Evolutionary conservation across 35 echinoderm and acorn worm species (phyloP).

Genomic region (Apostichopus californicus): DNA sequence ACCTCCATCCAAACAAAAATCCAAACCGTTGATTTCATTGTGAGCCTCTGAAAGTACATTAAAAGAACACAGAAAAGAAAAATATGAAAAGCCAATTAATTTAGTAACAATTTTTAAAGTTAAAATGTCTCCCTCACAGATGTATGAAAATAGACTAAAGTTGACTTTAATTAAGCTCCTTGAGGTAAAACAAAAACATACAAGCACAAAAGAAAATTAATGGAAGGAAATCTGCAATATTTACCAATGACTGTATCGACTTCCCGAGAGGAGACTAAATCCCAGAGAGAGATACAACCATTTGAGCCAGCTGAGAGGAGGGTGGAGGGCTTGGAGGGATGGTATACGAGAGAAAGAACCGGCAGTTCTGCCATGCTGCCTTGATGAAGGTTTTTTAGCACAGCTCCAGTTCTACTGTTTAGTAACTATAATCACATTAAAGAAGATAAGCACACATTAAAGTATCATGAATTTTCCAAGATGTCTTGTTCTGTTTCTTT

Average conservation of each 20-base stretch:
- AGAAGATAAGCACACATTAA: background rate
- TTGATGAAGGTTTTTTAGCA: conserved; percentile 41
- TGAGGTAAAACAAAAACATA: no score
- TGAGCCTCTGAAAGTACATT: conserved; percentile 63
- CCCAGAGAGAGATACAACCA: conserved; percentile 71
- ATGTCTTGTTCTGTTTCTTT: no score
- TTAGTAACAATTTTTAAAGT: no score
- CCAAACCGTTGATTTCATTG: conserved; percentile 95
- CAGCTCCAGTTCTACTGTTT: conserved; percentile 58
- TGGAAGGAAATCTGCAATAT: no score
- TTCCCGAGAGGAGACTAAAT: conserved; percentile 15
- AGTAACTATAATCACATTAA: conserved; percentile 54
- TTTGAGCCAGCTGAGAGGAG: conserved; percentile 81
- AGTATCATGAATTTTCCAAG: no score
- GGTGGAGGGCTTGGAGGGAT: conserved; percentile 64
- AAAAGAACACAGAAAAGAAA: no score
- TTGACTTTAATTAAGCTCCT: no score
- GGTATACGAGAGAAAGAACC: conserved; percentile 77
- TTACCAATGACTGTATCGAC: conserved; percentile 39
- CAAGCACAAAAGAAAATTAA: no score
- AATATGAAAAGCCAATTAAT: no score
- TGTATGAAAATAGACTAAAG: no score
- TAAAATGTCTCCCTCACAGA: no score
- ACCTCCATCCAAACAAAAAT: conserved; percentile 89
- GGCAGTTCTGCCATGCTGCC: conserved; percentile 72